Percentiles rank a stretch among this genome's conserved stretches.
These are phyloP conservation scores for Pluvialis apricaria DNA, from an alignment of 2,113 vertebrate genomes.

Conservation along the genomic window DNA sequence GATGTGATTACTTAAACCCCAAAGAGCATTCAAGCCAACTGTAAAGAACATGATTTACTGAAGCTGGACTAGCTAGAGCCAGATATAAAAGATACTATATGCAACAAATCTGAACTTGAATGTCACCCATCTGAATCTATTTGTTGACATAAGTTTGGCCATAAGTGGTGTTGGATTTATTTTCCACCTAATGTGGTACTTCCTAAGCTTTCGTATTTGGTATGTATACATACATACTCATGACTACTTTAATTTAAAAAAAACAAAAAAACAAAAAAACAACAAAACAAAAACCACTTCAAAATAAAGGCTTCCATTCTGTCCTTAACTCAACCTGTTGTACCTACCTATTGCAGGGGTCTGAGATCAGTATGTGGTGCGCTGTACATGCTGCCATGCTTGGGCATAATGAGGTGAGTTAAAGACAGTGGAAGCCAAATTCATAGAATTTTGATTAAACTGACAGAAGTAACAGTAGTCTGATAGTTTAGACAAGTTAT, in stretches of 20 bases:
- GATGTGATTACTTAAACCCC: background rate
- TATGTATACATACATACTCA: background rate
- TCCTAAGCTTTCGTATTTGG: background rate
- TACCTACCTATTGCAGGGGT: slow-evolving; percentile 33
- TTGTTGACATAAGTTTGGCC: background rate
- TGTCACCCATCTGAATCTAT: background rate
- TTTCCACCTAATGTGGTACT: background rate
- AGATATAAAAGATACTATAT: background rate
- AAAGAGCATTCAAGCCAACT: background rate
- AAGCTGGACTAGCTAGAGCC: background rate
- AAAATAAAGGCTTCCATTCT: slow-evolving; percentile 30
- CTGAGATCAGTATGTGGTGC: slow-evolving; percentile 41
- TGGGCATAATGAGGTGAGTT: slow-evolving; percentile 28
- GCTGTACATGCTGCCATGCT: slow-evolving; percentile 5
- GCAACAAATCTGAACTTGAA: background rate
- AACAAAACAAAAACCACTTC: background rate
- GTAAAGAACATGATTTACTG: background rate
- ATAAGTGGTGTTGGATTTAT: background rate
- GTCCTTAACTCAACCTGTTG: slow-evolving; percentile 33
- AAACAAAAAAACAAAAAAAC: background rate
- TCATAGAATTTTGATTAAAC: background rate
- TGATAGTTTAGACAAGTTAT: background rate
- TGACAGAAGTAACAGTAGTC: background rate
- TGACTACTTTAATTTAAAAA: background rate
- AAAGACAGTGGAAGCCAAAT: slow-evolving; percentile 31